Percentiles rank a stretch among this genome's conserved stretches.
Evolutionary conservation across 37 sponge, comb jelly and placozoan species (phyloP).

Genomic region (Axinella damicornis): DNA sequence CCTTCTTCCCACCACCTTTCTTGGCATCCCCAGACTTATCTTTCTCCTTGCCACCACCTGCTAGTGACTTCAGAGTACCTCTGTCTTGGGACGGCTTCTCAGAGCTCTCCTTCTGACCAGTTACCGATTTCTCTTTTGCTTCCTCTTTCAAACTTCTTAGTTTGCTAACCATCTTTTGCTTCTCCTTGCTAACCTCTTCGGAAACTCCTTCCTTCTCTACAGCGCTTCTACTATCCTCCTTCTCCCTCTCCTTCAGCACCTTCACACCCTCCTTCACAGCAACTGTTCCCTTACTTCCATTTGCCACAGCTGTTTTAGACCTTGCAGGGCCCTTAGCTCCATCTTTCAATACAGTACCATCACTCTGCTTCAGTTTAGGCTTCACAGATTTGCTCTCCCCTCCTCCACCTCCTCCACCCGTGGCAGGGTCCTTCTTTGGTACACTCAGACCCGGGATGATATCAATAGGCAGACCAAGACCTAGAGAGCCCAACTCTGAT

Average conservation of each 20-base stretch:
- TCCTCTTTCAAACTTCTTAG: background rate
- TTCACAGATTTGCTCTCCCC: too few relatives aligned
- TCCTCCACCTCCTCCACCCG: background rate
- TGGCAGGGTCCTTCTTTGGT: constrained; percentile 6
- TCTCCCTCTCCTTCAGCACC: background rate
- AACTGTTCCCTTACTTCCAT: background rate
- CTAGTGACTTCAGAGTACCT: background rate
- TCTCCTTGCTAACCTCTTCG: constrained; percentile 10
- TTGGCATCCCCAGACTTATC: background rate
- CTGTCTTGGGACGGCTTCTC: background rate
- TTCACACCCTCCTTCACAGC: constrained; percentile 18
- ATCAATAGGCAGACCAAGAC: constrained; percentile 44
- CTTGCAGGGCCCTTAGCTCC: background rate
- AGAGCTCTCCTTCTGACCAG: background rate
- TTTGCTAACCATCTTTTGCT: background rate
- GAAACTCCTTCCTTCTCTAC: constrained; percentile 19
- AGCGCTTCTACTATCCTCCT: constrained; percentile 4
- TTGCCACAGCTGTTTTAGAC: too few relatives aligned
- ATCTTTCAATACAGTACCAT: background rate
- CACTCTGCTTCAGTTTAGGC: background rate
- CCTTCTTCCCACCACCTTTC: background rate
- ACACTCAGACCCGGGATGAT: constrained; percentile 40
- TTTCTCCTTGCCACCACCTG: background rate
- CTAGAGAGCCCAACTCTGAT: background rate
- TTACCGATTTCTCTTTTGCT: background rate